These are phyloP conservation scores for Timandra comae DNA, from an alignment of 2,888 invertebrate species.

Conservation along the genomic window DNA sequence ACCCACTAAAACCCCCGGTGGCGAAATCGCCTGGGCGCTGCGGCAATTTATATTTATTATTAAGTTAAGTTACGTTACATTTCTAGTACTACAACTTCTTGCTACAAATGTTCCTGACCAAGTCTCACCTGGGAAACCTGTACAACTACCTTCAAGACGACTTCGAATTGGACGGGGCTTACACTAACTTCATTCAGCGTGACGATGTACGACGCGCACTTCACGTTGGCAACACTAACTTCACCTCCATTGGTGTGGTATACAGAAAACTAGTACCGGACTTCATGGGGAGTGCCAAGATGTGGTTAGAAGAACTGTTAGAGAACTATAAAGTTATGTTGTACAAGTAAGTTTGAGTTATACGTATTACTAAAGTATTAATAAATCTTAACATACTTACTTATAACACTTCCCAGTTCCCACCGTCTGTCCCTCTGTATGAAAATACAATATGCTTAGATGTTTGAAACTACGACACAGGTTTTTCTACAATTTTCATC, in stretches of 20 bases:
- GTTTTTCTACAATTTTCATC: too few species aligned
- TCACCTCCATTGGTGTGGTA: conserved; percentile 68
- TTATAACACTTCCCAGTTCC: too few species aligned
- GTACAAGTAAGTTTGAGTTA: conserved; percentile 77
- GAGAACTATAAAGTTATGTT: conserved; percentile 76
- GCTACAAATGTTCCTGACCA: conserved; percentile 55
- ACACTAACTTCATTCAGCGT: conserved; percentile 60
- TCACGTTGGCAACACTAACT: conserved; percentile 72
- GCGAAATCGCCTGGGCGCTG: too few species aligned
- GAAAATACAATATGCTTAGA: too few species aligned
- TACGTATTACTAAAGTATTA: too few species aligned
- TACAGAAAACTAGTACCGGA: conserved; percentile 70
- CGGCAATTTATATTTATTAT: too few species aligned
- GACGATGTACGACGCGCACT: conserved; percentile 63
- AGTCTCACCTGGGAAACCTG: conserved; percentile 61
- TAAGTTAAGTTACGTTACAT: too few species aligned
- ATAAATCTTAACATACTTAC: too few species aligned
- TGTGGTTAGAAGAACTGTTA: conserved; percentile 71
- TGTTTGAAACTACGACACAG: too few species aligned
- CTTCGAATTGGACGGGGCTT: conserved; percentile 51
- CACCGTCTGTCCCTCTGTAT: too few species aligned
- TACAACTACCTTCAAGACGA: conserved; percentile 71
- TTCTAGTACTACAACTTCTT: conserved; percentile 71
- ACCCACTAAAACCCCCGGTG: too few species aligned
- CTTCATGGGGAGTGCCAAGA: conserved; percentile 76